A percentile compares a stretch with the other conserved stretches of the same genome.
phyloP scores from a whole-genome alignment of 2,113 vertebrate species.

The Lagopus muta region DNA sequence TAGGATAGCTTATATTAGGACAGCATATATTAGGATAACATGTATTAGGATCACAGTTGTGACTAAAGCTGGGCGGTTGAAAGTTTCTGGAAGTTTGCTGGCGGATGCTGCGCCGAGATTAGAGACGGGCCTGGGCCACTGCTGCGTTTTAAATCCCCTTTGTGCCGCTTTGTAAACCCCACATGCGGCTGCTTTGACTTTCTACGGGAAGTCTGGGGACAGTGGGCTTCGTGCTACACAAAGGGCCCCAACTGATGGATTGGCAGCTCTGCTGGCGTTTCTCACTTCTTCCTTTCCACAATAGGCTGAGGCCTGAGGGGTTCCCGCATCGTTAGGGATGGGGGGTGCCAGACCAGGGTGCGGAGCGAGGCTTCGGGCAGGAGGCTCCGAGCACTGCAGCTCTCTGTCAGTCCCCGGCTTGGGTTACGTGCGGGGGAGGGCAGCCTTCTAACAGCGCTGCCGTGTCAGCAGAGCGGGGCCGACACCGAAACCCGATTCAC shows the following conservation, averaged over 20 bases:
- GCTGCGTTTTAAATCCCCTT: not conserved
- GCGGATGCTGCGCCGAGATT: not conserved
- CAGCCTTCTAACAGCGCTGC: not conserved
- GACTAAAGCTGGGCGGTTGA: not conserved
- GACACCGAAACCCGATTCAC: not conserved
- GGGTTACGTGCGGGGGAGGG: not conserved
- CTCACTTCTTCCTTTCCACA: constrained; percentile 45
- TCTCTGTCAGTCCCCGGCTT: not conserved
- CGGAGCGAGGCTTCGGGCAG: not conserved
- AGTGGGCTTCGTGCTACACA: not conserved
- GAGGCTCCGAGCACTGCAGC: not conserved
- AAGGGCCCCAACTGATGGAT: not conserved
- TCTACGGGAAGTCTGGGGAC: not conserved
- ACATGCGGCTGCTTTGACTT: not conserved
- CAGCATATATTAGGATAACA: too few relatives aligned
- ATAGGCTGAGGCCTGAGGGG: not conserved
- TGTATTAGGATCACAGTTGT: not conserved
- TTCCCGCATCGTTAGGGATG: not conserved
- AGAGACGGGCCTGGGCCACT: not conserved
- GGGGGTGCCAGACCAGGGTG: not conserved
- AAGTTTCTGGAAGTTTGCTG: not conserved
- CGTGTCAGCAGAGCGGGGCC: not conserved
- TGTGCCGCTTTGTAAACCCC: not conserved
- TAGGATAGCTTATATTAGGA: not conserved
- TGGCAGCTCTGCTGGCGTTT: not conserved